Evolutionary conservation across 2,888 invertebrate species (phyloP).

Genomic region (Temnothorax rugatulus): DNA sequence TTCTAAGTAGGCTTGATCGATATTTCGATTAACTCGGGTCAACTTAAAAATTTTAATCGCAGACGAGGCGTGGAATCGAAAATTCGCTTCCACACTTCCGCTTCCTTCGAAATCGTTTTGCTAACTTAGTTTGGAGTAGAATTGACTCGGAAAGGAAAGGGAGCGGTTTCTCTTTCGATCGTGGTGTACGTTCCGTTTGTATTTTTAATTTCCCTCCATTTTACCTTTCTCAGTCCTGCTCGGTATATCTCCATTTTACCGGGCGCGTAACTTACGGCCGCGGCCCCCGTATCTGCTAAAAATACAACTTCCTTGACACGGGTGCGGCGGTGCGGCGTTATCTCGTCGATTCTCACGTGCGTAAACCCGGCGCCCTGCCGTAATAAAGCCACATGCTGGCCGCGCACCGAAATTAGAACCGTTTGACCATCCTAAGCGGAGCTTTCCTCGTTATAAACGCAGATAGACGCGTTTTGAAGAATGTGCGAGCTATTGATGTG

Average conservation of each 20-base stretch:
- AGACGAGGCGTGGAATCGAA: not conserved
- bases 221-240: not conserved
- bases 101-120: slow-evolving; percentile 3
- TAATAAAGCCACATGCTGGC: slow-evolving; percentile 43
- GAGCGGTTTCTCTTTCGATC: not conserved
- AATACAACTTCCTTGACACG: slow-evolving; percentile 52
- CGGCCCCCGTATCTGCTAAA: slow-evolving; percentile 36
- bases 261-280: slow-evolving; percentile 3
- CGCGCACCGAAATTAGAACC: slow-evolving; percentile 37
- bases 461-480: slow-evolving; percentile 3
- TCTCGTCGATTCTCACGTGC: slow-evolving; percentile 51
- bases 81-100: not conserved
- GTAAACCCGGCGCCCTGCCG: slow-evolving; percentile 16
- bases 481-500: not conserved
- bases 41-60: not conserved
- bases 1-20: too few relatives aligned
- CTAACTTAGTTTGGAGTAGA: not conserved
- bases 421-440: slow-evolving; percentile 31
- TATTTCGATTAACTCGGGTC: not conserved
- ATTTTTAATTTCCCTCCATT: slow-evolving; percentile 28
- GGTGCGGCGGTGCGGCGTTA: slow-evolving; percentile 7
- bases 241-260: slow-evolving; percentile 19
- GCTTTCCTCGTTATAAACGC: slow-evolving; percentile 9
- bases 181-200: not conserved
- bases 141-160: not conserved